Conservation (phyloP, 2,797 vertebrate genomes). For the Cyprinodon diabolis region DNA sequence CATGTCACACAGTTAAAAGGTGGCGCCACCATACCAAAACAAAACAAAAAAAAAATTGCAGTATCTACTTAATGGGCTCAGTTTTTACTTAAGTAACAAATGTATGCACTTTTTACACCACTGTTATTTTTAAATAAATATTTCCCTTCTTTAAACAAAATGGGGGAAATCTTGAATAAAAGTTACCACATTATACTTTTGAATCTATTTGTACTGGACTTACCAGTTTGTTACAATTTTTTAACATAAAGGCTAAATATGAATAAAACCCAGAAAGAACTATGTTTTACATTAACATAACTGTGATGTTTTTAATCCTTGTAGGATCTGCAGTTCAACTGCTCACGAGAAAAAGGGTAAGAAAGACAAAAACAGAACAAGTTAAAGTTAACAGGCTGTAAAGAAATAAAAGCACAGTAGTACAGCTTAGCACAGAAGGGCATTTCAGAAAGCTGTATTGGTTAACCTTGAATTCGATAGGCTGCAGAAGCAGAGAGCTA, state of each 20-base stretch:
- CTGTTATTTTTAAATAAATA: constrained; percentile 9
- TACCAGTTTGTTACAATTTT: not conserved
- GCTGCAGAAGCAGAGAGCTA: constrained; percentile 42
- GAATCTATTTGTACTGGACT: not conserved
- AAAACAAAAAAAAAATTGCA: too few species aligned
- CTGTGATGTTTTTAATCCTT: constrained; percentile 13
- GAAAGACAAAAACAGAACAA: constrained; percentile 51
- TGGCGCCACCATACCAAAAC: too few species aligned
- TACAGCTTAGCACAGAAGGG: constrained; percentile 40
- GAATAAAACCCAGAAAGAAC: not conserved
- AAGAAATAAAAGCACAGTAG: constrained; percentile 50
- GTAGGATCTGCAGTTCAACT: constrained; percentile 15
- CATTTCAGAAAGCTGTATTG: constrained; percentile 59
- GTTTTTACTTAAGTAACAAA: too few species aligned
- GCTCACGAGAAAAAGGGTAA: constrained; percentile 17
- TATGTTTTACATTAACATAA: constrained; percentile 11
- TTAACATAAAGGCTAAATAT: not conserved
- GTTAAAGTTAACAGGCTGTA: constrained; percentile 55
- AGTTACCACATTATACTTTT: not conserved
- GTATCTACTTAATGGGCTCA: too few species aligned
- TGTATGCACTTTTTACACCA: too few species aligned
- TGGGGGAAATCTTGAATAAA: constrained; percentile 1
- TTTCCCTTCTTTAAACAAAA: constrained; percentile 6
- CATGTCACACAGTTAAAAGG: too few species aligned
- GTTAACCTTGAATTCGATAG: constrained; percentile 68